Evolutionary conservation across 2,113 vertebrate genomes (phyloP), one percentile per base, ranked within the genome.

Genomic region (Ursus arctos): DNA sequence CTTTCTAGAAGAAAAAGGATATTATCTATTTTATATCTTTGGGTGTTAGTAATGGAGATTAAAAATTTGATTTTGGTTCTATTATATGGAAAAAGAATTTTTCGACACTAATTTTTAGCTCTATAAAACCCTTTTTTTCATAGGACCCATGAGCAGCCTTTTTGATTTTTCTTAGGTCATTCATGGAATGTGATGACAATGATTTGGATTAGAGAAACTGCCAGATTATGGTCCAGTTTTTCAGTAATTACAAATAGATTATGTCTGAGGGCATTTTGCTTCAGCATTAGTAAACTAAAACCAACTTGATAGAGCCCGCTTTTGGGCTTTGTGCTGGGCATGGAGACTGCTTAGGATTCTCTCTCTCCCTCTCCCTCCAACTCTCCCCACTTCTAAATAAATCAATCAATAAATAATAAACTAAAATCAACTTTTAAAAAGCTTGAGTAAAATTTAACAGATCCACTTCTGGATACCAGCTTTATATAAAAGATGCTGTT

Each of bases 191-290:
- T 85, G 5, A 7, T 55, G 57, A 87, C 61, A 97, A 86, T 94
- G 81, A 90, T 83, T 98, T 96, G 84, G 55, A 94, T 93, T 6
- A 15, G 33, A 82, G 53, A 96, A 95, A 94, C 51, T 88, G 43
- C 33, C 15, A 97, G 57, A 51, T 72, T 59, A 9, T 3, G 67
- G 83, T 96, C 77, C 90, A 76, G 0, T 74, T 93, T 97, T 97
- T 93, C 47, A 95, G 15, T 97, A 98, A 97, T 98, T 97, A 88
- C 72, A 83, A 36, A 87, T 74, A 97, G 94, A 97, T 92, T 95
- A 61, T 72, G 59, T 89, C 84, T 14, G 3, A 83, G 77, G 82
- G 76, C 67, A 63, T 97, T 97, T 88, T 49, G 6, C 85, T 40
- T 96, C 65, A 61, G 83, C 6, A 4, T 94, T 98, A 97, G 21